These are phyloP conservation scores for Peromyscus californicus DNA, from an alignment of 2,113 vertebrate species.

Conservation along the genomic window DNA sequence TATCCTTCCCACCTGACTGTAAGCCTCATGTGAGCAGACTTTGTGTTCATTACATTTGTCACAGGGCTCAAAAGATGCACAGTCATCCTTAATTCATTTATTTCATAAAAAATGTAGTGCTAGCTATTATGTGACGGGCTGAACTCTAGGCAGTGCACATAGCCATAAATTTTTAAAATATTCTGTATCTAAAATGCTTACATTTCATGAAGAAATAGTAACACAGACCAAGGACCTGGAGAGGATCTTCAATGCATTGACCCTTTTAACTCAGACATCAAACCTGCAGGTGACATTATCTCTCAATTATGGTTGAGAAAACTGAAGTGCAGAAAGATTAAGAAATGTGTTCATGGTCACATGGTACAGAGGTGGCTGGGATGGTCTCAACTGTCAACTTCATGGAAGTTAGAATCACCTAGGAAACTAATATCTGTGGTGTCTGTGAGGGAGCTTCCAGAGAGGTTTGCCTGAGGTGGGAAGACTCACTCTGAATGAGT, in stretches of 20 bases:
- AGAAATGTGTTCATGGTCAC: background rate
- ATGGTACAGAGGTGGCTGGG: background rate
- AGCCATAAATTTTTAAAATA: background rate
- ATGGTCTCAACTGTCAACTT: background rate
- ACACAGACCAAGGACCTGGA: background rate
- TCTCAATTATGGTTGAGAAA: constrained; percentile 14
- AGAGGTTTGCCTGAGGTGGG: background rate
- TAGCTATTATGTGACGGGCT: background rate
- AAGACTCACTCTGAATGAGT: background rate
- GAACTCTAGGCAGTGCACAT: background rate
- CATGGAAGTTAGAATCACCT: background rate
- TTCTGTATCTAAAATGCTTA: background rate
- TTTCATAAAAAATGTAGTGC: background rate
- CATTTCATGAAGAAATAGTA: background rate
- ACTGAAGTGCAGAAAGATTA: background rate
- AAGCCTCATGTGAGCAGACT: background rate
- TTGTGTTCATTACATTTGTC: background rate
- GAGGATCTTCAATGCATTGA: background rate
- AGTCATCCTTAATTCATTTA: background rate
- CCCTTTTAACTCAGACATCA: background rate
- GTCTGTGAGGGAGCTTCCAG: background rate
- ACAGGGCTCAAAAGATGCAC: background rate
- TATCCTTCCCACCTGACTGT: background rate
- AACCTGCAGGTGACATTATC: background rate
- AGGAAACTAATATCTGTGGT: background rate